These are phyloP conservation scores for Amblyteles armatorius DNA, from an alignment of 2,888 invertebrate species.

Conservation along the genomic window DNA sequence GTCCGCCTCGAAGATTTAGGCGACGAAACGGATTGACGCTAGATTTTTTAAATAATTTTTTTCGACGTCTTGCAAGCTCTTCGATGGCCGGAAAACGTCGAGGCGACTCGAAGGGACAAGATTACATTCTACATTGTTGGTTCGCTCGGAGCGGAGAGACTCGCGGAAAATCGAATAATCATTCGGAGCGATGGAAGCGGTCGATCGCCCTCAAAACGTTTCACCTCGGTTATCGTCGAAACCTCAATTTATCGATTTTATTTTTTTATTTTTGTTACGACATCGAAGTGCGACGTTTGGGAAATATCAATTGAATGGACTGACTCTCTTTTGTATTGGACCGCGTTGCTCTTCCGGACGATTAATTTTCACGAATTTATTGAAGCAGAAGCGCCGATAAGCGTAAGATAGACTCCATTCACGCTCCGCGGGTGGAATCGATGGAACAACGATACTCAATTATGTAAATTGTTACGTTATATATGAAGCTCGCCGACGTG, in stretches of 20 bases:
- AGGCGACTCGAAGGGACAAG: not conserved
- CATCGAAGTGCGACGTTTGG: not conserved
- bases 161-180: not conserved
- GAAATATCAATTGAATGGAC: constrained; percentile 53
- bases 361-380: constrained; percentile 60
- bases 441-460: constrained; percentile 30
- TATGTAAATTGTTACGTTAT: constrained; percentile 32
- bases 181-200: constrained; percentile 3
- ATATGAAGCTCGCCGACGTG: not conserved
- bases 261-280: not conserved
- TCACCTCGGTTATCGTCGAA: not conserved
- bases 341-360: constrained; percentile 37
- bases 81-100: not conserved
- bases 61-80: not conserved
- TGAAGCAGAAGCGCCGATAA: constrained; percentile 62
- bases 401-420: constrained; percentile 20
- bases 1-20: constrained; percentile 58
- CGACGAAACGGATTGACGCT: constrained; percentile 42
- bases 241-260: not conserved
- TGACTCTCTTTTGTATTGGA: constrained; percentile 41
- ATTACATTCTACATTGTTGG: constrained; percentile 6
- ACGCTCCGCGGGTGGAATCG: constrained; percentile 8
- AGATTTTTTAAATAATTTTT: constrained; percentile 33
- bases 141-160: not conserved
- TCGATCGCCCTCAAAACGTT: not conserved